Evolutionary conservation across 2,888 invertebrate species (phyloP).

Genomic region (Sinelater perroti): DNA sequence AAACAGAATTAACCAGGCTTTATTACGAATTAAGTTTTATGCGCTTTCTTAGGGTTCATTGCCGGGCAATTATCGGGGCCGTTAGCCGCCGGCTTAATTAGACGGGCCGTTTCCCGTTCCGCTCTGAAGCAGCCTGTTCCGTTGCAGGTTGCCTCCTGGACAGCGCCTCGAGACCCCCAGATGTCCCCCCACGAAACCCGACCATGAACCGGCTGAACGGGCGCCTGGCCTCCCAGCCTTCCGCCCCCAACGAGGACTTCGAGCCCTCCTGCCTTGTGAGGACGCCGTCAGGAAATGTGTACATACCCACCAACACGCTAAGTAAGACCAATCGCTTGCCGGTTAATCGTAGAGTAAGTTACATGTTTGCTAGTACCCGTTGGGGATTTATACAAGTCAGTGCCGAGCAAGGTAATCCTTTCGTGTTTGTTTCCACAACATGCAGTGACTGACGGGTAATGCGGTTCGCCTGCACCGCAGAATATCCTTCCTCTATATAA

Average conservation of each 20-base stretch:
- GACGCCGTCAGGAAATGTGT: conserved; percentile 92
- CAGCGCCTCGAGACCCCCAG: conserved; percentile 82
- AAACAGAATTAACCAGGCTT: conserved; percentile 27
- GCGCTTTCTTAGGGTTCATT: conserved; percentile 12
- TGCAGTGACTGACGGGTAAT: too few relatives aligned
- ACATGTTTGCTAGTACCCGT: background rate
- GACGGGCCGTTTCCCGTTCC: background rate
- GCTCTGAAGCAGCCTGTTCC: conserved; percentile 31
- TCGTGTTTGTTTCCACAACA: too few relatives aligned
- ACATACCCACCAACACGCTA: conserved; percentile 83
- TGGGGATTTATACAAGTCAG: too few relatives aligned
- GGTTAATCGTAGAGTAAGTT: too few relatives aligned
- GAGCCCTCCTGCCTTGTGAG: conserved; percentile 91
- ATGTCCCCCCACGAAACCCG: conserved; percentile 90
- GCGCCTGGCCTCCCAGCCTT: conserved; percentile 83
- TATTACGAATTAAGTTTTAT: conserved; percentile 24
- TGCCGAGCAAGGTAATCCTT: too few relatives aligned
- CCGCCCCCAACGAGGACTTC: conserved; percentile 74
- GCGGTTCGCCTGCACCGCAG: too few relatives aligned
- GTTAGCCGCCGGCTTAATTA: conserved; percentile 3
- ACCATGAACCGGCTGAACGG: conserved; percentile 92
- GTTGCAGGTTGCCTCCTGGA: conserved; percentile 86
- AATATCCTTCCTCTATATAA: too few relatives aligned
- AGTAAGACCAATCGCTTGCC: conserved; percentile 25
- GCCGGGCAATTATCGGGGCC: conserved; percentile 3